Conservation (phyloP, 2,888 invertebrate species). For the Tribolium freemani region DNA sequence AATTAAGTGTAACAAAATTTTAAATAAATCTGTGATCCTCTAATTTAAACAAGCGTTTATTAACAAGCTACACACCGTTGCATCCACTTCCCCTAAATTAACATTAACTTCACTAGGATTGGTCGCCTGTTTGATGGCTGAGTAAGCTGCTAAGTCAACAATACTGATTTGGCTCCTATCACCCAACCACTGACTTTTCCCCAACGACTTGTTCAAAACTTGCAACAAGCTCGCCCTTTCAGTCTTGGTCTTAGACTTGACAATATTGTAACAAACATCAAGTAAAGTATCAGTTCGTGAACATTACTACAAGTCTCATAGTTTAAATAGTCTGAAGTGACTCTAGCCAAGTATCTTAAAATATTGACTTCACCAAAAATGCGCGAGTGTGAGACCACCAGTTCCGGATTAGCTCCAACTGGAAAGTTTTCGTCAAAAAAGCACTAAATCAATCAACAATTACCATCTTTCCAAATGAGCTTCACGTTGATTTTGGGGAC, state of each 20-base stretch:
- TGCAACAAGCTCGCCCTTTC: slow-evolving; percentile 70
- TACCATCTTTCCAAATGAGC: slow-evolving; percentile 85
- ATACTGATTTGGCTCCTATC: slow-evolving; percentile 71
- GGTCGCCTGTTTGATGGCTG: slow-evolving; percentile 74
- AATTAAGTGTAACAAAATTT: slow-evolving; percentile 65
- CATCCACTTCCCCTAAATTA: slow-evolving; percentile 72
- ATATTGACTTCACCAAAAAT: slow-evolving; percentile 82
- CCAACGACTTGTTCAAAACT: slow-evolving; percentile 71
- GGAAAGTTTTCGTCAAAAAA: slow-evolving; percentile 55
- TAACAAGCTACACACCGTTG: slow-evolving; percentile 61
- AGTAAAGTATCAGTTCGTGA: slow-evolving; percentile 75
- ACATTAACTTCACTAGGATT: slow-evolving; percentile 70
- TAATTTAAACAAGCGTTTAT: slow-evolving; percentile 12
- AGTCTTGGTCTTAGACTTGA: slow-evolving; percentile 69
- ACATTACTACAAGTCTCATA: slow-evolving; percentile 70
- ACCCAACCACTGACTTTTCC: slow-evolving; percentile 70
- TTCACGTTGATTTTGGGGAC: slow-evolving; percentile 72
- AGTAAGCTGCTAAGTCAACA: slow-evolving; percentile 80
- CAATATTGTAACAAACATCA: slow-evolving; percentile 76
- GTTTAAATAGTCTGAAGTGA: slow-evolving; percentile 69
- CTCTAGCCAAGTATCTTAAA: slow-evolving; percentile 76
- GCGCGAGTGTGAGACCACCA: slow-evolving; percentile 73
- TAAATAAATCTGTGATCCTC: slow-evolving; percentile 68
- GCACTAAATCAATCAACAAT: not conserved
- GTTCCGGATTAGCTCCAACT: slow-evolving; percentile 73